Evolutionary conservation across 2,888 invertebrate genomes (phyloP).

Genomic region (Amblyjoppa fuscipennis): DNA sequence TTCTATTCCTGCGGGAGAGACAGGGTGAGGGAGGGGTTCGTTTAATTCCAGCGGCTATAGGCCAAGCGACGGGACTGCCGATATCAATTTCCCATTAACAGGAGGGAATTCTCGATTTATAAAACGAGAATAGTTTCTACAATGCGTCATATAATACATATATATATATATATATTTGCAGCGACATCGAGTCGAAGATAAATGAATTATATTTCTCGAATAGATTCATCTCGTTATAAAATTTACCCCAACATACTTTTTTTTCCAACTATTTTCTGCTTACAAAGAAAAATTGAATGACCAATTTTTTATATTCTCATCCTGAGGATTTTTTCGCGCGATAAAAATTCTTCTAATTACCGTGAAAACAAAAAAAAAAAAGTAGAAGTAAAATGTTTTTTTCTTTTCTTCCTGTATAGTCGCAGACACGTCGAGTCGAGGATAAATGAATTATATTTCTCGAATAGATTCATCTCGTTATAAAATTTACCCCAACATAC

Average conservation of each 20-base stretch:
- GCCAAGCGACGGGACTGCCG: conserved; percentile 48
- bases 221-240: not conserved
- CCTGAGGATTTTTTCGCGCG: too few relatives aligned
- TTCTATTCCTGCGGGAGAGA: conserved; percentile 22
- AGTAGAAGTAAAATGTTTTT: too few relatives aligned
- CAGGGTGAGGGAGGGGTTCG: not conserved
- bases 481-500: too few relatives aligned
- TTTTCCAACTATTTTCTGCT: too few relatives aligned
- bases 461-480: not conserved
- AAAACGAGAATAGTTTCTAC: conserved; percentile 24
- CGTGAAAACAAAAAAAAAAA: too few relatives aligned
- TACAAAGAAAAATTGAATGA: too few relatives aligned
- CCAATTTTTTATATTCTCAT: too few relatives aligned
- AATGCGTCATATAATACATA: conserved; percentile 5
- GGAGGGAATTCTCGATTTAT: conserved; percentile 41
- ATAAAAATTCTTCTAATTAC: too few relatives aligned
- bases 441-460: conserved; percentile 11
- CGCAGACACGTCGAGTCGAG: not conserved
- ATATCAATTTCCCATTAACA: conserved; percentile 62
- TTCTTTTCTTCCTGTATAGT: too few relatives aligned
- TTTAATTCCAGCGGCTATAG: conserved; percentile 48
- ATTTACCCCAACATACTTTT: too few relatives aligned
- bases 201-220: conserved; percentile 6
- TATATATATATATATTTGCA: not conserved
- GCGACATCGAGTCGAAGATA: conserved; percentile 18